Base-by-base conservation (phyloP, 2,113 vertebrate genomes). In the Zosterops lateralis region DNA sequence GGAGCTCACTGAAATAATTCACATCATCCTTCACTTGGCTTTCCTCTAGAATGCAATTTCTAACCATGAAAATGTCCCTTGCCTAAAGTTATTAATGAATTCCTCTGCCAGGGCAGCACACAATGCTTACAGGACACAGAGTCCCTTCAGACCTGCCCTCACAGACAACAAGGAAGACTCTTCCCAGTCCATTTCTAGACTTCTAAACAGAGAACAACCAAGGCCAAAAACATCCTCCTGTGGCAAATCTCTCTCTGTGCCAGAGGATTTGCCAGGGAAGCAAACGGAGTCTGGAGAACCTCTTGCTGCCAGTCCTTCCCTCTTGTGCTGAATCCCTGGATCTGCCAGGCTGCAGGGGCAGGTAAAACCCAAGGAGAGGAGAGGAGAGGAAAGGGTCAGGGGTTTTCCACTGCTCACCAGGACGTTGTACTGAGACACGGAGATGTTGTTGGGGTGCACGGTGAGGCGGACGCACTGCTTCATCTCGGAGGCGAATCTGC, bases 371-470 rank as follows among this genome's bases (percentile, higher is more conserved):
- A 9, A 50, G 38, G 48, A 17, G 16, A 26, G 20, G 25, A 38
- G 38, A 38, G 38, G 5, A 38, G 38, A 38, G 11, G 38, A 38
- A 60, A 68, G 73, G 24, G 64, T 24, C 47, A 48, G 10, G 14
- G 24, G 8, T 13, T 24, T 8, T 11, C 8, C 2, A 44, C 94
- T 78, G 90, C 99, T 99, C 97, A 99, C 99, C 98, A 98, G 98
- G 40, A 99, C 99, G 7, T 98, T 99, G 93, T 99, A 99, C 98
- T 99, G 99, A 87, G 99, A 99, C 92, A 99, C 99, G 0, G 99
- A 99, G 98, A 99, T 99, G 98, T 99, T 99, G 98, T 98, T 99
- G 92, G 99, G 99, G 48, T 99, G 99, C 77, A 99, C 99, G 0
- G 98, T 99, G 67, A 99, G 98, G 19, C 98, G 98, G 93, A 99